Conservation (phyloP, 2,888 invertebrate species). For the Platerodrilus igneus region DNA sequence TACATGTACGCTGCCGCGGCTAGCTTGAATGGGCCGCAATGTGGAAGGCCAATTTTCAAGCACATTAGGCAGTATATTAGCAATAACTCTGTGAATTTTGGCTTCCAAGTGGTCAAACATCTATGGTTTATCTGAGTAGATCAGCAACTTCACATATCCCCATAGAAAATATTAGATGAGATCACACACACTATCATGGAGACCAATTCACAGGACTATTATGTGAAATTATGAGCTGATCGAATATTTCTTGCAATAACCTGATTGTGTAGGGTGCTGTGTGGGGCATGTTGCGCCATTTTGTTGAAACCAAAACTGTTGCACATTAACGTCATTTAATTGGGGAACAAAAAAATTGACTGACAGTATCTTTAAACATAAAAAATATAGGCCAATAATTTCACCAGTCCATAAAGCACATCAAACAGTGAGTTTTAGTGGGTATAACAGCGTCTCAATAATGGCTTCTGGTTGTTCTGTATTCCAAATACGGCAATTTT, state of each 20-base stretch:
- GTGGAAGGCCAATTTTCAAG: slow-evolving; percentile 11
- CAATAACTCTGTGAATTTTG: slow-evolving; percentile 10
- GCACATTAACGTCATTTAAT: slow-evolving; percentile 2
- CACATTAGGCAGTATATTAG: neutral
- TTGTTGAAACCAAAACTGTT: too few relatives aligned
- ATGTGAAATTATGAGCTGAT: too few relatives aligned
- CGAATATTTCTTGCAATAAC: too few relatives aligned
- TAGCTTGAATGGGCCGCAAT: slow-evolving; percentile 13
- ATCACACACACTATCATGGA: too few relatives aligned
- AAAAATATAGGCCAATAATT: neutral
- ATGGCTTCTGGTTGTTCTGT: neutral
- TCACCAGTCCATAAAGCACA: neutral
- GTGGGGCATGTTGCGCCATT: neutral
- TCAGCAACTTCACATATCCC: slow-evolving; percentile 19
- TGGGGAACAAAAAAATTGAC: slow-evolving; percentile 7
- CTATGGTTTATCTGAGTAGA: slow-evolving; percentile 25
- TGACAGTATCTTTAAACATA: too few relatives aligned
- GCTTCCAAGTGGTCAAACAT: slow-evolving; percentile 17
- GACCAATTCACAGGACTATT: too few relatives aligned
- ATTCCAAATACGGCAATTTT: slow-evolving; percentile 1
- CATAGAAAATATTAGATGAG: too few relatives aligned
- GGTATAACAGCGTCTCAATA: too few relatives aligned
- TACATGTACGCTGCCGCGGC: slow-evolving; percentile 1
- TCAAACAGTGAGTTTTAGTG: too few relatives aligned
- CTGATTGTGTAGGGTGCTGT: neutral